Evolutionary conservation across 2,888 invertebrate species (phyloP), one percentile per base, ranked within the genome.

Genomic region (Drosophila nr. perissopoda): DNA sequence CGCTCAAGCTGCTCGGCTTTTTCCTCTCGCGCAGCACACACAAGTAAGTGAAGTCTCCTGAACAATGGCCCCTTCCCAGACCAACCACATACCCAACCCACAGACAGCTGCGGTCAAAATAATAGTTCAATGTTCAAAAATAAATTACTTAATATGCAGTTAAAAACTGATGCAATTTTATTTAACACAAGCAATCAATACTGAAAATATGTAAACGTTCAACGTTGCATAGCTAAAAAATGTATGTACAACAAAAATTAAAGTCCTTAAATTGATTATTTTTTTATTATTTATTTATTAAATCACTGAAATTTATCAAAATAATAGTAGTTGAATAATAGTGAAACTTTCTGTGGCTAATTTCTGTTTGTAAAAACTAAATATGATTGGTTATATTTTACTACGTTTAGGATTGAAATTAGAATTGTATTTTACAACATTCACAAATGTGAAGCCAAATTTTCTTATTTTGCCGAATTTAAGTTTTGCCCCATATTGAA

Each of bases 11-110:
- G 52, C 94, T 99, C 51, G 99, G 99, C 71, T 99, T 98, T 94
- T 99, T 99, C 94, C 95, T 99, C 36, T 98, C 99, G 92, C 95
- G 99, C 82, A 99, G 99, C 93, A 99, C 99, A 81, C 98, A 99
- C 94, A 99, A 99, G 98, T 98, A 94, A 94, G 95, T 94, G 42
- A 3, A 58, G 40, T 10, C 13, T n/a, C 38, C 27, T 57, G 42
- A 42, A 21, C 42, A 57, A 57, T 57, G 57, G 4, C 57, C 21
- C 10, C 2, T 27, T 36, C 2, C 18, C 36, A 25, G 11, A 13
- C 27, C 56, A 18, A 7, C 5, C 53, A 34, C 34, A 27, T 36
- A 54, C 10, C 21, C 16, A 7, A 8, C 18, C 25, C 38, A 46
- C 21, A 8, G 8, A 46, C 27, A 46, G 25, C 46, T 46, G 46